A percentile compares a stretch with the other conserved stretches of the same genome.
Conservation (phyloP, 2,888 invertebrate species). For the Eupithecia dodoneata region DNA sequence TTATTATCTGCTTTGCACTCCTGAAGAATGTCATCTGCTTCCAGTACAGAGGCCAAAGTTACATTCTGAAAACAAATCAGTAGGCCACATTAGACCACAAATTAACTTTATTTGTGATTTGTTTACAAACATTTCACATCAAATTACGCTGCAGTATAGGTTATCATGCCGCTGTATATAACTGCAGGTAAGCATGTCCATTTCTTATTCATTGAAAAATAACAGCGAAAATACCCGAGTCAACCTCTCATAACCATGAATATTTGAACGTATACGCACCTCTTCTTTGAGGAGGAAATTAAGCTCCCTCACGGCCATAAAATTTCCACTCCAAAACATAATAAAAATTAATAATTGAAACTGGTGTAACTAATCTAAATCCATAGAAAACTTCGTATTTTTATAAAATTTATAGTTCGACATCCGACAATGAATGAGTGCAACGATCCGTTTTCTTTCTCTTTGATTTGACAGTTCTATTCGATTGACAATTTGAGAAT, state of each 20-base stretch:
- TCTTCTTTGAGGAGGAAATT: slow-evolving; percentile 91
- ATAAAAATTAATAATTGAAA: slow-evolving; percentile 79
- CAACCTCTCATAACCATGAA: slow-evolving; percentile 73
- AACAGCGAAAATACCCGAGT: slow-evolving; percentile 49
- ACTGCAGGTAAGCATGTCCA: slow-evolving; percentile 13
- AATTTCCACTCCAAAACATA: slow-evolving; percentile 94
- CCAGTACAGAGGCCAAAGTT: slow-evolving; percentile 94
- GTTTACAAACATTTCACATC: background rate
- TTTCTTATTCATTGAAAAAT: slow-evolving; percentile 43
- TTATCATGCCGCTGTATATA: slow-evolving; percentile 18
- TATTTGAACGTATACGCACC: slow-evolving; percentile 83
- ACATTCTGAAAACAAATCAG: slow-evolving; percentile 89
- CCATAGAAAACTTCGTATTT: slow-evolving; percentile 76
- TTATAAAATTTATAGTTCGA: slow-evolving; percentile 65
- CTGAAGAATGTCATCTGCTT: slow-evolving; percentile 97
- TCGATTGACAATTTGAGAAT: background rate
- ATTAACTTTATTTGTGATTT: slow-evolving; percentile 9
- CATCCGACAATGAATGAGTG: slow-evolving; percentile 65
- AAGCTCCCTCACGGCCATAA: slow-evolving; percentile 88
- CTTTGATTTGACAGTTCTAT: slow-evolving; percentile 45
- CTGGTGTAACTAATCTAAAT: slow-evolving; percentile 68
- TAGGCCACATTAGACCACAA: slow-evolving; percentile 39
- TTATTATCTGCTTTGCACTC: slow-evolving; percentile 97
- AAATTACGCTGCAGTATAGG: background rate
- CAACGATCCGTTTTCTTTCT: slow-evolving; percentile 74